Evolutionary conservation across 1,140 invertebrate species (phyloP).

Genomic region (Drosophila simulans): DNA sequence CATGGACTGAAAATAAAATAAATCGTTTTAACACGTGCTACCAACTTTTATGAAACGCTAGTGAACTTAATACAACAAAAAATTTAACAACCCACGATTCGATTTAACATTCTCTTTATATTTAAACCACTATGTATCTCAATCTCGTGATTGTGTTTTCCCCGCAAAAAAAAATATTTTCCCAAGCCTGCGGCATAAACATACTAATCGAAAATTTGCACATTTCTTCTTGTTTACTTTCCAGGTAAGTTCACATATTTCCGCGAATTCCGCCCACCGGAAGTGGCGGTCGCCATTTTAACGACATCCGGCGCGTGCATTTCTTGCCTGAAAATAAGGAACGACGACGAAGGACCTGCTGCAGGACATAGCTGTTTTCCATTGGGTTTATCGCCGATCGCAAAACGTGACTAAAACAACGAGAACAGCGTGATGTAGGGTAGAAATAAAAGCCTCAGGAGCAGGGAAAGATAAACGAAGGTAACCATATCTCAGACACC

Average conservation of each 20-base stretch:
- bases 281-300: conserved; percentile 62
- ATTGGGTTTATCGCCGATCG: conserved; percentile 65
- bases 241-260: conserved; percentile 75
- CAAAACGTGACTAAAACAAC: conserved; percentile 71
- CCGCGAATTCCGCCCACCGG: conserved; percentile 35
- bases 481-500: conserved; percentile 54
- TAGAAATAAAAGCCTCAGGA: conserved; percentile 31
- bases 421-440: conserved; percentile 20
- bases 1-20: background rate
- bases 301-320: conserved; percentile 73
- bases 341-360: conserved; percentile 17
- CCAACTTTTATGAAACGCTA: too few species aligned
- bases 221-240: conserved; percentile 51
- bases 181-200: conserved; percentile 8
- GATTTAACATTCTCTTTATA: background rate
- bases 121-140: conserved; percentile 2
- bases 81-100: too few species aligned
- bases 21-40: too few species aligned
- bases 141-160: conserved; percentile 11
- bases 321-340: conserved; percentile 47
- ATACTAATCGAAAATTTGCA: conserved; percentile 63
- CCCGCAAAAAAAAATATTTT: background rate
- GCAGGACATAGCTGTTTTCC: conserved; percentile 34
- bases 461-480: conserved; percentile 52
- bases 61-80: too few species aligned